phyloP scores from a whole-genome alignment of 2,888 invertebrate species.

The Therioaphis trifolii region DNA sequence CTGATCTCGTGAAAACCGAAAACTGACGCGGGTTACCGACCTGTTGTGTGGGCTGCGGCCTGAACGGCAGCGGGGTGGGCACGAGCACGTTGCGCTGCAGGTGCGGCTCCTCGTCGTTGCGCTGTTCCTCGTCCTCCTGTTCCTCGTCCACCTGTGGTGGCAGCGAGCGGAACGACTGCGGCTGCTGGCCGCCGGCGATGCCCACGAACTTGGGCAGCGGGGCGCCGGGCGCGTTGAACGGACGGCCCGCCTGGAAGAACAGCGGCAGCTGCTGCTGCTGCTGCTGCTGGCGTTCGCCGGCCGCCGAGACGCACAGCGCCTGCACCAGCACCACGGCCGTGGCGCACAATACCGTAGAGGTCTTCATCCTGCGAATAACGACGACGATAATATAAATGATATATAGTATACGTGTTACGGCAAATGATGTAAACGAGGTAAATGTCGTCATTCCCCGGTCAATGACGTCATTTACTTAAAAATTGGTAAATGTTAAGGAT shows the following conservation, averaged over 20 bases:
- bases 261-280: constrained; percentile 65
- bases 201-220: constrained; percentile 63
- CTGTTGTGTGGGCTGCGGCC: constrained; percentile 64
- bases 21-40: constrained; percentile 23
- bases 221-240: constrained; percentile 62
- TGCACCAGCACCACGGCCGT: constrained; percentile 52
- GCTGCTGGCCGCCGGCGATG: constrained; percentile 62
- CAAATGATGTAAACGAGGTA: too few relatives aligned
- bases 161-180: constrained; percentile 67
- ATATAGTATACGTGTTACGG: too few relatives aligned
- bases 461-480: too few relatives aligned
- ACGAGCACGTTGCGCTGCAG: constrained; percentile 64
- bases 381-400: too few relatives aligned
- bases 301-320: constrained; percentile 30
- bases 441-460: too few relatives aligned
- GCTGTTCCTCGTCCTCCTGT: constrained; percentile 65
- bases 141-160: constrained; percentile 66
- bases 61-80: constrained; percentile 64
- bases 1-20: too few relatives aligned
- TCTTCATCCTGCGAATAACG: constrained; percentile 47
- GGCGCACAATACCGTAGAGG: constrained; percentile 49
- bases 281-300: constrained; percentile 65
- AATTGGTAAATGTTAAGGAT: too few relatives aligned
- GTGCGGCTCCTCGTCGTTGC: constrained; percentile 63
- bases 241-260: constrained; percentile 64